These are phyloP conservation scores for Perodicticus potto DNA, from an alignment of 2,797 vertebrate species.

Conservation along the genomic window DNA sequence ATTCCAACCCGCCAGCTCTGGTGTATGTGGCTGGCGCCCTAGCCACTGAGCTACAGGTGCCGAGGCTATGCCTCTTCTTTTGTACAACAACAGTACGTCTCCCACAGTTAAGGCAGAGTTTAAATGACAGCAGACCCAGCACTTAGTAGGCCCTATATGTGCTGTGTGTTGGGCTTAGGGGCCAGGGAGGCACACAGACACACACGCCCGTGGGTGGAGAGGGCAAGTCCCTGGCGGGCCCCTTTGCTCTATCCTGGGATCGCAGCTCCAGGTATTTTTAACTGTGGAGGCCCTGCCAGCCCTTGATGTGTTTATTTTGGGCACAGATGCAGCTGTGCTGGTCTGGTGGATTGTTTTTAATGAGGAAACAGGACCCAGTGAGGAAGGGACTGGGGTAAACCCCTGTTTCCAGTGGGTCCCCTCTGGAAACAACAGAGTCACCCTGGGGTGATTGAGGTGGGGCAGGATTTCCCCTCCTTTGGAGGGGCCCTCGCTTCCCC, in stretches of 20 bases:
- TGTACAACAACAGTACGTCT: not conserved
- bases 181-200: not conserved
- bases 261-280: not conserved
- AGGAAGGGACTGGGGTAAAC: not conserved
- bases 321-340: not conserved
- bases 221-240: too few species aligned
- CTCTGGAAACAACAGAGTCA: not conserved
- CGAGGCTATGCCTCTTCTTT: not conserved
- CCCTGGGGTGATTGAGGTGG: not conserved
- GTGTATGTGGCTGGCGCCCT: too few species aligned
- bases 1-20: too few species aligned
- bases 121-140: not conserved
- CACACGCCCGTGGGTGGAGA: too few species aligned
- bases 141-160: fast-evolving
- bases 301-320: not conserved
- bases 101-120: not conserved
- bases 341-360: not conserved
- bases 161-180: not conserved
- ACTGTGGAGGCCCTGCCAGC: not conserved
- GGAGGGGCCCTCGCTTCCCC: not conserved
- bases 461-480: not conserved
- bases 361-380: not conserved
- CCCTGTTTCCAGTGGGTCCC: not conserved
- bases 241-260: not conserved
- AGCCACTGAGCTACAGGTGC: too few species aligned